Conservation (phyloP, 53 echinoderm and acorn worm species). For the Holothuria scabra region DNA sequence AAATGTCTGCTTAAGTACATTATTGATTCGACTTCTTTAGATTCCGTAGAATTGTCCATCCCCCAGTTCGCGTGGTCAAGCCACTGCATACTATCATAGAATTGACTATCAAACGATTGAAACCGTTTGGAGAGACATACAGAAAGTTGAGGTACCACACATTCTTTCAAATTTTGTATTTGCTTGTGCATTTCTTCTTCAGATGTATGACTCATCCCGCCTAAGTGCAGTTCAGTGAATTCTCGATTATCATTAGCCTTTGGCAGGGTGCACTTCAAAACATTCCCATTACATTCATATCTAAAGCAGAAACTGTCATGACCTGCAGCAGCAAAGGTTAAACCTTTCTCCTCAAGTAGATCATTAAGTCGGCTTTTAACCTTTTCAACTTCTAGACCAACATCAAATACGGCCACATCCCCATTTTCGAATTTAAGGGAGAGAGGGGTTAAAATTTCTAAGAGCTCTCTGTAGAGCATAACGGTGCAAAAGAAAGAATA, state of each 20-base stretch:
- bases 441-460: constrained; percentile 2
- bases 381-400: constrained; percentile 3
- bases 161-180: constrained; percentile 2
- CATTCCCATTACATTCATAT: not conserved
- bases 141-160: not conserved
- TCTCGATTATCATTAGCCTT: no score
- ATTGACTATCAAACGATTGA: constrained; percentile 11
- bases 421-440: constrained; percentile 13
- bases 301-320: not conserved
- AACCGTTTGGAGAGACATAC: not conserved
- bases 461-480: constrained; percentile 6
- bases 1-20: constrained; percentile 40
- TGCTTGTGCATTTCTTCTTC: not conserved
- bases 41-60: not conserved
- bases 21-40: constrained; percentile 32
- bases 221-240: no score
- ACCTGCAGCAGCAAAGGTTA: not conserved
- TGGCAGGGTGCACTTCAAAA: constrained; percentile 6
- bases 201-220: no score
- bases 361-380: not conserved
- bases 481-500: constrained; percentile 8
- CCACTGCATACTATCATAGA: constrained; percentile 37
- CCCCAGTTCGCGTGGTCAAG: constrained; percentile 48
- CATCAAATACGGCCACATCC: not conserved
- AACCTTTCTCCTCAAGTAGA: not conserved